Conservation (phyloP, 2,113 vertebrate species). For the Pipra filicauda region DNA sequence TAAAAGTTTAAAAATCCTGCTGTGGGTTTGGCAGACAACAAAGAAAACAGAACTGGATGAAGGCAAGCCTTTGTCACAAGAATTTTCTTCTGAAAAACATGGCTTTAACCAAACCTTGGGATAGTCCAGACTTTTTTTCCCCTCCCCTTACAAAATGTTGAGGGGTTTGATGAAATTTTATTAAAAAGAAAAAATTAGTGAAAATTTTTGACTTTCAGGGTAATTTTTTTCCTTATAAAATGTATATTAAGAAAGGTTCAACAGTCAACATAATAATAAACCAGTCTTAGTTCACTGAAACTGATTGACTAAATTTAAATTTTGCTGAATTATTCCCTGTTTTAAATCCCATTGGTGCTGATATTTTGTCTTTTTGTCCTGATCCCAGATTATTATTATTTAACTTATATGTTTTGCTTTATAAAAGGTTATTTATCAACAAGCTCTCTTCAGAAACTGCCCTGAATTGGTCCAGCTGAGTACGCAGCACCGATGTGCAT, state of each 20-base stretch:
- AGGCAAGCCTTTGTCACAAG: background rate
- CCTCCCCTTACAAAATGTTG: background rate
- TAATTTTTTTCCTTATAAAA: background rate
- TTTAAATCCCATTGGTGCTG: background rate
- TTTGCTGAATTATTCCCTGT: background rate
- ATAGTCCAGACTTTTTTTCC: background rate
- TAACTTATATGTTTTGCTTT: background rate
- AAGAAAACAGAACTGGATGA: background rate
- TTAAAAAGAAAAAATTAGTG: background rate
- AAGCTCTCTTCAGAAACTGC: background rate
- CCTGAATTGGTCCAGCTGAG: background rate
- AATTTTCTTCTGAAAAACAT: background rate
- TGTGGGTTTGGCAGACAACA: background rate
- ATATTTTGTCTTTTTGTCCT: background rate
- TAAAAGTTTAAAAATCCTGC: background rate
- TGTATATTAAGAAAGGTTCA: background rate
- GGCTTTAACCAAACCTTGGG: background rate
- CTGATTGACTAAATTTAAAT: background rate
- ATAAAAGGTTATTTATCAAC: background rate
- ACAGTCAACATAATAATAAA: background rate
- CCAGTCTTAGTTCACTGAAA: background rate
- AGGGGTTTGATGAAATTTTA: background rate
- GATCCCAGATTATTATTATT: background rate
- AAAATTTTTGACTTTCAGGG: background rate
- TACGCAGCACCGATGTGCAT: accelerated